These are phyloP conservation scores for Cryptotis parvus DNA, from an alignment of 2,113 vertebrate genomes.

Conservation along the genomic window DNA sequence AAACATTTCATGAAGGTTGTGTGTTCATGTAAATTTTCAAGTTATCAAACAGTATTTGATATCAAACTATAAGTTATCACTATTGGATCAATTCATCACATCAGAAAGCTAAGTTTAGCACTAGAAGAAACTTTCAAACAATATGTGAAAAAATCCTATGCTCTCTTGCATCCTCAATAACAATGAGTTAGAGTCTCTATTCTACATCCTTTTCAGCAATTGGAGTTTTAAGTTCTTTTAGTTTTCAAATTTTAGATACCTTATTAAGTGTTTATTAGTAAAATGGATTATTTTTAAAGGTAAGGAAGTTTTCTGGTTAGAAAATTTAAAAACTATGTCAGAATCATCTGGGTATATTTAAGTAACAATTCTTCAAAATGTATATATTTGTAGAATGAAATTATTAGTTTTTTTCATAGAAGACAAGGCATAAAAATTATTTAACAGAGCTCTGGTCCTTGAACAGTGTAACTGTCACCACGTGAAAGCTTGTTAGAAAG, in stretches of 20 bases:
- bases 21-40: neutral
- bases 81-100: neutral
- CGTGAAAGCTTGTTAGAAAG: neutral
- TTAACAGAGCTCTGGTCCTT: neutral
- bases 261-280: neutral
- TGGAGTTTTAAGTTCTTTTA: neutral
- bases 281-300: conserved; percentile 14
- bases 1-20: neutral
- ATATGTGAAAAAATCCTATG: neutral
- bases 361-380: neutral
- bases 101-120: neutral
- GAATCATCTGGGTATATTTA: neutral
- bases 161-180: neutral
- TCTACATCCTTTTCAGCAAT: neutral
- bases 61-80: no score
- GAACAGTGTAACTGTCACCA: neutral
- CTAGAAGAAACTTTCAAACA: neutral
- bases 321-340: neutral
- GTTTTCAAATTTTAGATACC: neutral
- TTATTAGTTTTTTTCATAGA: neutral
- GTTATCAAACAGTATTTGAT: conserved; percentile 8
- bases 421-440: neutral
- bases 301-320: neutral
- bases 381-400: conserved; percentile 3
- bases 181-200: neutral